These are phyloP conservation scores for Galeopsomyia nigrocyanea DNA, from an alignment of 2,888 invertebrate genomes.

Conservation along the genomic window DNA sequence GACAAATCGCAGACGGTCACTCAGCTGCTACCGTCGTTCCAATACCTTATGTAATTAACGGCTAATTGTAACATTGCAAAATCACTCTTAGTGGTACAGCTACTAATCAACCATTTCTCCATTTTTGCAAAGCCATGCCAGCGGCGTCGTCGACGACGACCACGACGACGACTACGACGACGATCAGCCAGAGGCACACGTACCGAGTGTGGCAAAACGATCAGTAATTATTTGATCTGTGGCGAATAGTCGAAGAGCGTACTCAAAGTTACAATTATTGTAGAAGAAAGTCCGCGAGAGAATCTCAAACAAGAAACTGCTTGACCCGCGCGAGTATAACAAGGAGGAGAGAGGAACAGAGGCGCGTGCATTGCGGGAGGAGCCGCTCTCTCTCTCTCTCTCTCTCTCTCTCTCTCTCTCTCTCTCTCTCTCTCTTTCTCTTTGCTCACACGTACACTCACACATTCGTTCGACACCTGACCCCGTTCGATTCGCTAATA, in stretches of 20 bases:
- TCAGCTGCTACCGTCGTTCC: not conserved
- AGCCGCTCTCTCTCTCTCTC: constrained; percentile 21
- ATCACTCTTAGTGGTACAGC: constrained; percentile 16
- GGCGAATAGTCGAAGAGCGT: not conserved
- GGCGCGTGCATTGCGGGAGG: constrained; percentile 40
- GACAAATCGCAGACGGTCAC: constrained; percentile 3
- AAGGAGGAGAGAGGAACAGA: constrained; percentile 38
- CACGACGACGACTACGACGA: too few relatives aligned
- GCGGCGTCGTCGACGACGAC: too few relatives aligned
- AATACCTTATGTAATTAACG: constrained; percentile 41
- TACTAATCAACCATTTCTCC: constrained; percentile 20
- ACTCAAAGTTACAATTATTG: too few relatives aligned
- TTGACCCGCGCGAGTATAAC: constrained; percentile 31
- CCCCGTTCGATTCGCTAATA: constrained; percentile 52
- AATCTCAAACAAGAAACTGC: constrained; percentile 41
- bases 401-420: too few relatives aligned
- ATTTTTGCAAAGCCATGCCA: constrained; percentile 15
- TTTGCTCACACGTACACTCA: constrained; percentile 1
- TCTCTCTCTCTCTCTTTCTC: too few relatives aligned
- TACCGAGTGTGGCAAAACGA: too few relatives aligned
- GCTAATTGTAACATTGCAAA: constrained; percentile 37
- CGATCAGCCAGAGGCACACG: too few relatives aligned
- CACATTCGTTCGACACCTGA: constrained; percentile 47
- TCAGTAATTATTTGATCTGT: too few relatives aligned
- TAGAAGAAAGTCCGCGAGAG: too few relatives aligned